Evolutionary conservation across 2,888 invertebrate species (phyloP).

Genomic region (Drosophila rubida): DNA sequence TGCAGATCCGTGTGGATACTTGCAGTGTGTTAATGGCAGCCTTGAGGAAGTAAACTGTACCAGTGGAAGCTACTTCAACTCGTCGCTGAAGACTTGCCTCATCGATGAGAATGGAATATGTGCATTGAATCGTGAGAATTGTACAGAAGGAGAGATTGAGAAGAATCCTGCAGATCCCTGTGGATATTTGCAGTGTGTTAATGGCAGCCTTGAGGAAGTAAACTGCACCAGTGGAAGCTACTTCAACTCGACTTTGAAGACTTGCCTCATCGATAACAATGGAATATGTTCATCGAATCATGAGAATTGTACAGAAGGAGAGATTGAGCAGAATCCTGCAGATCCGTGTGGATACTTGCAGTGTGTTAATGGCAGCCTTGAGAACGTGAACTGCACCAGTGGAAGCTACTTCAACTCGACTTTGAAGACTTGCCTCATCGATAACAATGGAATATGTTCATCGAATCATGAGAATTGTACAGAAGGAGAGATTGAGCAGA

Average conservation of each 20-base stretch:
- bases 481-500: not conserved
- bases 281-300: conserved; percentile 14
- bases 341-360: not conserved
- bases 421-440: conserved; percentile 27
- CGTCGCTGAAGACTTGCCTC: conserved; percentile 11
- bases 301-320: not conserved
- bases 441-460: conserved; percentile 23
- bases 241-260: not conserved
- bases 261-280: conserved; percentile 37
- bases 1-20: not conserved
- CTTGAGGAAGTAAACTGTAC: not conserved
- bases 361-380: not conserved
- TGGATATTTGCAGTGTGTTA: conserved; percentile 13
- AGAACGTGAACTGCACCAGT: not conserved
- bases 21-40: not conserved
- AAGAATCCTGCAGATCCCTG: not conserved
- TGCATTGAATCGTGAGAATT: not conserved
- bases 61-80: conserved; percentile 19
- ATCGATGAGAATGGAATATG: conserved; percentile 35
- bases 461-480: not conserved
- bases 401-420: conserved; percentile 7
- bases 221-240: conserved; percentile 26
- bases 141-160: not conserved
- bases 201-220: not conserved
- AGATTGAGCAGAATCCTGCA: not conserved